Percentiles rank a stretch among this genome's conserved stretches.
phyloP scores from a whole-genome alignment of 2,797 vertebrate species.

The Enteromius argenteus region DNA sequence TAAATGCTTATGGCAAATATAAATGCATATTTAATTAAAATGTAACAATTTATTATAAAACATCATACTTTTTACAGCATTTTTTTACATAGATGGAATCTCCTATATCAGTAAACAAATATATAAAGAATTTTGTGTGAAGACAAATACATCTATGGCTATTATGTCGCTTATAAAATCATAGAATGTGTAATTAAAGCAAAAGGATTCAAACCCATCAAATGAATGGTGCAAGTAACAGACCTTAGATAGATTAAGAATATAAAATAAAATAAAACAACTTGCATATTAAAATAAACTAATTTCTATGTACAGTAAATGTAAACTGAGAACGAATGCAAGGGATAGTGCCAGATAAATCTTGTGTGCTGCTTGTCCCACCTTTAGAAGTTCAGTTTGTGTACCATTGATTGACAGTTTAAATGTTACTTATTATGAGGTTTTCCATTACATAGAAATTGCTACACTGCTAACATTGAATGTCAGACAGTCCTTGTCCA shows the following conservation, averaged over 20 bases:
- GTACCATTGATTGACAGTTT: background rate
- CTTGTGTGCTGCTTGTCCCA: background rate
- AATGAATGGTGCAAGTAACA: background rate
- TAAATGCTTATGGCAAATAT: background rate
- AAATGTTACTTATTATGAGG: background rate
- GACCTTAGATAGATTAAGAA: background rate
- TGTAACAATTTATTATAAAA: background rate
- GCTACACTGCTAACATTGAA: background rate
- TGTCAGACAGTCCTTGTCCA: background rate
- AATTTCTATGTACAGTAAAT: background rate
- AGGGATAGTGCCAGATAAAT: background rate
- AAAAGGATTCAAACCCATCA: background rate
- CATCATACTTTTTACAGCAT: conserved; percentile 7
- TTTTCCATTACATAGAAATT: background rate
- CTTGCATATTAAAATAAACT: background rate
- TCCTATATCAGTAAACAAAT: background rate
- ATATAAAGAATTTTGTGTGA: background rate
- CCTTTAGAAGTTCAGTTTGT: background rate
- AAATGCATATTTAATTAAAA: background rate
- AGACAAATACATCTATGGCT: background rate
- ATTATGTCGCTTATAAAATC: background rate
- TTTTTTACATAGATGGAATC: background rate
- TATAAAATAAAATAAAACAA: background rate
- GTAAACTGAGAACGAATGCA: background rate
- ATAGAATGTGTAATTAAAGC: background rate